Evolutionary conservation across 2,113 vertebrate genomes (phyloP).

Genomic region (Morone chrysops): DNA sequence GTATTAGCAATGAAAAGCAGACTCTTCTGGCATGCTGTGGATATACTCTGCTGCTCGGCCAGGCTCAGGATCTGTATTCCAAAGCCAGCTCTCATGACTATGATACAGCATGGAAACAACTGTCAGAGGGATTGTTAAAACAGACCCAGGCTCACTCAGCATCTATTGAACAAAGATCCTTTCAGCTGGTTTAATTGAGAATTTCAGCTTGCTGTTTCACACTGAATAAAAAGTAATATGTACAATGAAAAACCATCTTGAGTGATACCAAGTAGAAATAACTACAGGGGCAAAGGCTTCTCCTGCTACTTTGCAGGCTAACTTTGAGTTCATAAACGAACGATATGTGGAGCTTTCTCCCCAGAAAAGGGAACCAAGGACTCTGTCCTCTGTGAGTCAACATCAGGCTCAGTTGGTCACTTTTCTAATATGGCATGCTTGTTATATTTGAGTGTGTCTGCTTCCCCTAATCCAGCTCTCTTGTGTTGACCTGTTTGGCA

Average conservation of each 20-base stretch:
- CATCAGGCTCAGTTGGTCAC: neutral
- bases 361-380: neutral
- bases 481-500: slow-evolving; percentile 77
- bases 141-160: slow-evolving; percentile 36
- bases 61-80: slow-evolving; percentile 17
- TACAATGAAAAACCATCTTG: slow-evolving; percentile 2
- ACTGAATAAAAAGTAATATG: slow-evolving; percentile 17
- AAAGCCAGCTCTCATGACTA: slow-evolving; percentile 42
- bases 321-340: slow-evolving; percentile 4
- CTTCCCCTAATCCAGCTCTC: slow-evolving; percentile 58
- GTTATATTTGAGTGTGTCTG: slow-evolving; percentile 3
- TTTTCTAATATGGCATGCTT: neutral
- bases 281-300: neutral
- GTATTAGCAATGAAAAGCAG: slow-evolving; percentile 33
- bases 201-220: slow-evolving; percentile 23
- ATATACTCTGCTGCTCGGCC: slow-evolving; percentile 35
- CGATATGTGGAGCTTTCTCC: neutral
- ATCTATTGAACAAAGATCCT: slow-evolving; percentile 43
- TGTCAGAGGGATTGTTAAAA: slow-evolving; percentile 30
- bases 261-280: neutral
- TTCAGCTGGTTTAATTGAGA: slow-evolving; percentile 26
- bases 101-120: slow-evolving; percentile 29
- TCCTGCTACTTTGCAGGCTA: neutral
- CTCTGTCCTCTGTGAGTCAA: neutral
- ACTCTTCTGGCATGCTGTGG: slow-evolving; percentile 17